Percentiles rank a stretch among this genome's conserved stretches.
Conservation (phyloP, 2,797 vertebrate species). For the Falco peregrinus region DNA sequence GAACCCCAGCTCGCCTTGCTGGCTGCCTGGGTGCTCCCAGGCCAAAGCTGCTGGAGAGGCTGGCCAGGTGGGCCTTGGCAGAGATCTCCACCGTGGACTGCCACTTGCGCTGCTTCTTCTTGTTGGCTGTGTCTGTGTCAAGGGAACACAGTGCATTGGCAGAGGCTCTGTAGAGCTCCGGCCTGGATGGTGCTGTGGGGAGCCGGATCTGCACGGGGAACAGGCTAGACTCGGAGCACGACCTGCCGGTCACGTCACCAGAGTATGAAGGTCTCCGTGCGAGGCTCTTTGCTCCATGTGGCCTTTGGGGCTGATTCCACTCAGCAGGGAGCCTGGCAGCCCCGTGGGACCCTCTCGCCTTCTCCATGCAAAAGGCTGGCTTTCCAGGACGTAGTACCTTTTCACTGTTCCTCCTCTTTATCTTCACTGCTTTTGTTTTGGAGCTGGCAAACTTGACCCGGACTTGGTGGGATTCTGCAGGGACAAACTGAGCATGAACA, state of each 20-base stretch:
- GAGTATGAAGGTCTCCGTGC: slow-evolving; percentile 47
- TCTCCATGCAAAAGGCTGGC: slow-evolving; percentile 73
- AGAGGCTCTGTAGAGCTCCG: slow-evolving; percentile 64
- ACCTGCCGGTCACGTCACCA: slow-evolving; percentile 75
- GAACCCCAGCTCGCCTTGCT: slow-evolving; percentile 63
- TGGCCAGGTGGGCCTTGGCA: slow-evolving; percentile 54
- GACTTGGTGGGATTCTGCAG: slow-evolving; percentile 79
- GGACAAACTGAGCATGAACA: slow-evolving; percentile 82
- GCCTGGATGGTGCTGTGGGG: slow-evolving; percentile 44
- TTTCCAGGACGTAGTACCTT: slow-evolving; percentile 68
- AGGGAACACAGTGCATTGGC: slow-evolving; percentile 61
- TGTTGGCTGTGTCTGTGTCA: slow-evolving; percentile 63
- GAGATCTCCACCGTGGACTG: slow-evolving; percentile 78
- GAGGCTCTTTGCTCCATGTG: slow-evolving; percentile 34
- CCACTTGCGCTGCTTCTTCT: slow-evolving; percentile 80
- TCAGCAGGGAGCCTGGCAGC: background rate
- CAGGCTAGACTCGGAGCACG: slow-evolving; percentile 85
- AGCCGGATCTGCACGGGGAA: slow-evolving; percentile 74
- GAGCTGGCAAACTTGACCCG: slow-evolving; percentile 81
- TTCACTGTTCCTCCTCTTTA: slow-evolving; percentile 80
- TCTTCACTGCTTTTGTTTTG: slow-evolving; percentile 83
- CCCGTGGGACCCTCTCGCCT: slow-evolving; percentile 28
- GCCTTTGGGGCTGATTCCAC: slow-evolving; percentile 62
- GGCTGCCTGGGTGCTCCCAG: slow-evolving; percentile 15
- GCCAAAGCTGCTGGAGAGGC: slow-evolving; percentile 49